Conservation (phyloP, 2,797 vertebrate species). For the Tiaroga cobitis region DNA sequence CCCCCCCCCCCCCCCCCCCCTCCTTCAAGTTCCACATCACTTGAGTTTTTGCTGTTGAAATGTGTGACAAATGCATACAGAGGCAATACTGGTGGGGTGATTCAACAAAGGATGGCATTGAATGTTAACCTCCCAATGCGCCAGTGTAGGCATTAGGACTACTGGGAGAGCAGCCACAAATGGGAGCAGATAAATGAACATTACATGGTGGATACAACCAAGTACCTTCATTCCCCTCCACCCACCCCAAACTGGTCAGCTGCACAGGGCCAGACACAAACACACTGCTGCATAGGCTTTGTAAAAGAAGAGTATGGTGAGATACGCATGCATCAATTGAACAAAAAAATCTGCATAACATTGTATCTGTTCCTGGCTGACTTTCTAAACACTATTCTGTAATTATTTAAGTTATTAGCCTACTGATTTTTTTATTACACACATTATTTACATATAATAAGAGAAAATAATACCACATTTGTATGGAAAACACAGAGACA, state of each 20-base stretch:
- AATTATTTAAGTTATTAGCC: background rate
- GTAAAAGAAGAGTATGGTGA: background rate
- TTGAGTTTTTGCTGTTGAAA: slow-evolving; percentile 7
- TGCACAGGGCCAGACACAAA: slow-evolving; percentile 41
- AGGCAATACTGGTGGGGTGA: slow-evolving; percentile 36
- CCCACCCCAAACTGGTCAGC: slow-evolving; percentile 59
- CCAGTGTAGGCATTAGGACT: slow-evolving; percentile 67
- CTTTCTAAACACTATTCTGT: background rate
- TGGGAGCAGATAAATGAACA: slow-evolving; percentile 83
- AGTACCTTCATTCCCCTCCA: slow-evolving; percentile 80
- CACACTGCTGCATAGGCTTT: slow-evolving; percentile 15
- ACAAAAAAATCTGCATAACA: background rate
- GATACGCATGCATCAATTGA: background rate
- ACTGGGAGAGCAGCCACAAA: slow-evolving; percentile 73
- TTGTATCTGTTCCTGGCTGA: background rate
- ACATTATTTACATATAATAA: background rate
- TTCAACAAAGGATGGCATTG: slow-evolving; percentile 83
- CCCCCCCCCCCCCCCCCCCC: background rate
- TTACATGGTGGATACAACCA: slow-evolving; percentile 88
- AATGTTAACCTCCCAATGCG: slow-evolving; percentile 81
- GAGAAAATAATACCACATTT: background rate
- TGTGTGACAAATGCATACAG: slow-evolving; percentile 39
- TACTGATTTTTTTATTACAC: background rate
- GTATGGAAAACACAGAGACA: background rate
- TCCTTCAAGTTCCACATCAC: slow-evolving; percentile 17